Conservation (phyloP, 37 sponge, comb jelly and placozoan species). For the Chondrilla cf. caribensis region DNA sequence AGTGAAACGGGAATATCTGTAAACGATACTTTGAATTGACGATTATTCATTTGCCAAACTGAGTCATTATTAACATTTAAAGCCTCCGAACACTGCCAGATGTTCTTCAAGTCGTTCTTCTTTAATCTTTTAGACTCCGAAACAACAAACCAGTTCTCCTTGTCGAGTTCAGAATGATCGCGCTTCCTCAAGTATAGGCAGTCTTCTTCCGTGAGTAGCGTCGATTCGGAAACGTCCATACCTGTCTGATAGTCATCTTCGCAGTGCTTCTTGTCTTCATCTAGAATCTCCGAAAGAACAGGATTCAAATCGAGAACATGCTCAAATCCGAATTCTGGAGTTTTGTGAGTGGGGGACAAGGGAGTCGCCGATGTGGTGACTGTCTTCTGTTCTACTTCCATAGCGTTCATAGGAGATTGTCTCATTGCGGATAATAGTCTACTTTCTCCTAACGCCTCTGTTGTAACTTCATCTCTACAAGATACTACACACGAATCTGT, state of each 20-base stretch:
- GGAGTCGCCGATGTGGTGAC: conserved; percentile 32
- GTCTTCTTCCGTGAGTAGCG: neutral
- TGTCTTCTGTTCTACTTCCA: neutral
- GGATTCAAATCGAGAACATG: conserved; percentile 43
- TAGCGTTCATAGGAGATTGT: neutral
- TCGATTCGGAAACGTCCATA: neutral
- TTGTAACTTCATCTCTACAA: conserved; percentile 11
- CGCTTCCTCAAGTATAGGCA: neutral
- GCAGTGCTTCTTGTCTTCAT: conserved; percentile 8
- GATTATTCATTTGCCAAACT: too few species aligned
- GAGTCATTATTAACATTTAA: too few species aligned
- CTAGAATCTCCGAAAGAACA: conserved; percentile 53
- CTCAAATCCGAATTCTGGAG: conserved; percentile 21
- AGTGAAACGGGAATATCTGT: conserved; percentile 5
- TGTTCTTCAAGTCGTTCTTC: conserved; percentile 1
- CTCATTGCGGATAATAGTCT: conserved; percentile 65
- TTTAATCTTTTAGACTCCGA: conserved; percentile 5
- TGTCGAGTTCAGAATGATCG: conserved; percentile 12
- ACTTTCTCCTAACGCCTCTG: conserved; percentile 26
- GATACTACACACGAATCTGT: conserved; percentile 27
- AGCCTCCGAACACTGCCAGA: neutral
- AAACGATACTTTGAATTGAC: neutral
- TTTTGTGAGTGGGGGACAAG: conserved; percentile 15
- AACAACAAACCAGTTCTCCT: conserved; percentile 7
- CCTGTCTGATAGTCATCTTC: neutral